Evolutionary conservation across 2,797 vertebrate genomes (phyloP).

Genomic region (Benthosema pterotum): DNA sequence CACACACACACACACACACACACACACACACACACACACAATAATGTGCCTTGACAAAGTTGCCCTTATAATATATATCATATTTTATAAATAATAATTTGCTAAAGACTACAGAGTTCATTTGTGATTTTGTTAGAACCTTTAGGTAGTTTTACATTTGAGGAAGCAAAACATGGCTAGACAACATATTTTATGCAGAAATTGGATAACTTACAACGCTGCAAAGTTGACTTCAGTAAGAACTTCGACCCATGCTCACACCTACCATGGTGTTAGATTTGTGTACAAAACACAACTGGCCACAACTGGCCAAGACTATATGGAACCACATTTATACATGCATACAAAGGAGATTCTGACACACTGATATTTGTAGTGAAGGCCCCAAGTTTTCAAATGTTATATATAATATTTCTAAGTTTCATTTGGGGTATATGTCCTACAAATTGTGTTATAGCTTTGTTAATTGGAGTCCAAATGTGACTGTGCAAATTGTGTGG

Average conservation of each 20-base stretch:
- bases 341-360: conserved; percentile 33
- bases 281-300: conserved; percentile 15
- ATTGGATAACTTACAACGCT: conserved; percentile 16
- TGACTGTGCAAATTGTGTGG: conserved; percentile 76
- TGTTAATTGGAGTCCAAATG: conserved; percentile 71
- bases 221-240: not conserved
- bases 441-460: conserved; percentile 76
- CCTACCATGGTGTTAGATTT: conserved; percentile 13
- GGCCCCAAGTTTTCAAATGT: conserved; percentile 56
- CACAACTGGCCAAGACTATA: conserved; percentile 41
- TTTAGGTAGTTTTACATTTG: not conserved
- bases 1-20: conserved; percentile 10
- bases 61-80: conserved; percentile 44
- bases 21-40: conserved; percentile 13
- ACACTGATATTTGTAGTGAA: conserved; percentile 45
- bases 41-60: conserved; percentile 74
- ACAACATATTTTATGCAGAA: conserved; percentile 31
- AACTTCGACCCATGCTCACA: not conserved
- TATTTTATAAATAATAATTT: conserved; percentile 29
- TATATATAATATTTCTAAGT: conserved; percentile 41
- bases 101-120: not conserved
- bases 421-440: conserved; percentile 53
- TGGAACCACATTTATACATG: conserved; percentile 23
- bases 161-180: not conserved
- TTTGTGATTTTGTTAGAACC: not conserved